Conservation (phyloP, 2,888 invertebrate species). For the Nymphalis c-album region DNA sequence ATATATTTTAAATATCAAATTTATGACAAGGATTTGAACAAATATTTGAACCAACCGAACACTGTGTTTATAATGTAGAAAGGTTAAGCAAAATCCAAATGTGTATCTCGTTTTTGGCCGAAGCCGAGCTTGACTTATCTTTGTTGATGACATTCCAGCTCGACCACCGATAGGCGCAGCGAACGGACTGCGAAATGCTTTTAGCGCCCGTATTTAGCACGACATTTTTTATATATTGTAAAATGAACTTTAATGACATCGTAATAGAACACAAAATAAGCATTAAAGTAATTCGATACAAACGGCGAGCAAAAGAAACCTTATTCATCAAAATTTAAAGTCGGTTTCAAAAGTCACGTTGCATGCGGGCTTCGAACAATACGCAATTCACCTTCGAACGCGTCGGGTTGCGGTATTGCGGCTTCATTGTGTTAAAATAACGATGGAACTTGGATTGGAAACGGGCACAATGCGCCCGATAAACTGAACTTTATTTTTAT, state of each 20-base stretch:
- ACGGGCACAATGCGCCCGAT: conserved; percentile 64
- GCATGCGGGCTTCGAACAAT: conserved; percentile 78
- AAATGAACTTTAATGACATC: conserved; percentile 44
- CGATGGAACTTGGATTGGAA: conserved; percentile 72
- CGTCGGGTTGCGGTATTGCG: conserved; percentile 80
- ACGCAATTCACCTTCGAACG: conserved; percentile 81
- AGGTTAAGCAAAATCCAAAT: conserved; percentile 13
- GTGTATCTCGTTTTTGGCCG: conserved; percentile 40
- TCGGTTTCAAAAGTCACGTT: conserved; percentile 74
- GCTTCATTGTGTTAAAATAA: conserved; percentile 80
- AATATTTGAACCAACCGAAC: background rate
- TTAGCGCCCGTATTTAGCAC: conserved; percentile 72
- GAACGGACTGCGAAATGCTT: conserved; percentile 79
- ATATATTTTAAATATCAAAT: too few relatives aligned
- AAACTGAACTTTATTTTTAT: conserved; percentile 55
- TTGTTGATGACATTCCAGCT: conserved; percentile 78
- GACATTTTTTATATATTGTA: conserved; percentile 41
- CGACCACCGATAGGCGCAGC: conserved; percentile 77
- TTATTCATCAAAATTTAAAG: conserved; percentile 72
- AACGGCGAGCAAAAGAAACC: conserved; percentile 69
- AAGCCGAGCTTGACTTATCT: conserved; percentile 72
- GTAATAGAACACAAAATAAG: conserved; percentile 45
- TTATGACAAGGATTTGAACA: background rate
- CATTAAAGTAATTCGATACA: conserved; percentile 40
- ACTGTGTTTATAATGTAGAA: conserved; percentile 6